phyloP scores from a whole-genome alignment of 2,113 vertebrate species.

The Piprites chloris region DNA sequence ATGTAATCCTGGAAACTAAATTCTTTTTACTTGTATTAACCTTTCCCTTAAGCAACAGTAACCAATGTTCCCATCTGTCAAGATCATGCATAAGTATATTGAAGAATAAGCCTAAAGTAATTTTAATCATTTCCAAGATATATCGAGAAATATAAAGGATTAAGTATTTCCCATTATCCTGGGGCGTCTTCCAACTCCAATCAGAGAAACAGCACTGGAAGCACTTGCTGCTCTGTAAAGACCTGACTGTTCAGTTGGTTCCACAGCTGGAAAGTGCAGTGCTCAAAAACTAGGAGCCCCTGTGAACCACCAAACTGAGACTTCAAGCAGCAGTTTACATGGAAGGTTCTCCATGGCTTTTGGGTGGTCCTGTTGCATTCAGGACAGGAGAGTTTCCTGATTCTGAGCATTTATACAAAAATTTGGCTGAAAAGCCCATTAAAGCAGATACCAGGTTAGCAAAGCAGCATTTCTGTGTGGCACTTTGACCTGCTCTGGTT shows the following conservation, averaged over 20 bases:
- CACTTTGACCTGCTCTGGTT: background rate
- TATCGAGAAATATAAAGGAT: constrained; percentile 3
- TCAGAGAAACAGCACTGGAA: background rate
- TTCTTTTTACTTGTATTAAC: background rate
- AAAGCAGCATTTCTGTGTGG: background rate
- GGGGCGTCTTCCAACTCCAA: background rate
- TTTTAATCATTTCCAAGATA: constrained; percentile 40
- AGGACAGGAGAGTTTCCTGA: background rate
- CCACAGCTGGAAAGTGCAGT: background rate
- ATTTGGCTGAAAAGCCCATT: background rate
- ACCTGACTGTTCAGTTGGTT: background rate
- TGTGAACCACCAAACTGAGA: background rate
- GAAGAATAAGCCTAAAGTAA: constrained; percentile 9
- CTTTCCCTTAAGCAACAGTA: constrained; percentile 44
- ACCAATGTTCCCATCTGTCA: constrained; percentile 24
- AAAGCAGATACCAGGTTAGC: background rate
- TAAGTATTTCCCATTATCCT: constrained; percentile 7
- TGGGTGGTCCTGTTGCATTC: background rate
- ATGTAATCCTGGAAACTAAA: background rate
- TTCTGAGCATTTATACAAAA: background rate
- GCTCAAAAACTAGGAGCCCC: background rate
- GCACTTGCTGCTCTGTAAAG: background rate
- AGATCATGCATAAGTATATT: background rate
- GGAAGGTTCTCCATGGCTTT: background rate
- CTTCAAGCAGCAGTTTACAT: background rate